phyloP scores from a whole-genome alignment of 1,140 invertebrate species.

The Carcinoscorpius rotundicauda region DNA sequence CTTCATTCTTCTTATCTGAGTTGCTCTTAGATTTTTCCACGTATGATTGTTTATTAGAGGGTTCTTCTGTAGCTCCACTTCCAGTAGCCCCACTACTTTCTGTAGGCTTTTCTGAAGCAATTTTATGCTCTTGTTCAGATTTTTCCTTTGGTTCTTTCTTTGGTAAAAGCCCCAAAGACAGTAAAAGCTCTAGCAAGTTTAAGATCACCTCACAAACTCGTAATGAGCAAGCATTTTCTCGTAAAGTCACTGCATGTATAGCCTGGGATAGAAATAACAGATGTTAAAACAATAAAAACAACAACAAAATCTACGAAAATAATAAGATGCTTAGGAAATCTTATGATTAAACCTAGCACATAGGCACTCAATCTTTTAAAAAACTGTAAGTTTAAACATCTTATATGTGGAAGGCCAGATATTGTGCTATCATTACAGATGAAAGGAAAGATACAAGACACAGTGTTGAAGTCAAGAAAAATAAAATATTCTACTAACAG shows the following conservation, averaged over 20 bases:
- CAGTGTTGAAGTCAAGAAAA: no score
- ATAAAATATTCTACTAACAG: no score
- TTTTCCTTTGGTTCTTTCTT: conserved; percentile 20
- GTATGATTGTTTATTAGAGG: background rate
- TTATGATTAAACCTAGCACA: background rate
- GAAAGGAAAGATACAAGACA: no score
- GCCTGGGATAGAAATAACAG: conserved; percentile 44
- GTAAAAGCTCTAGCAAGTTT: conserved; percentile 72
- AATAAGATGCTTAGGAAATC: background rate
- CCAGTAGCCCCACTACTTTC: background rate
- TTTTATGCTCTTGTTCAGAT: conserved; percentile 11
- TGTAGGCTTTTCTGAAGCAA: no score
- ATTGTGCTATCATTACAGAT: no score
- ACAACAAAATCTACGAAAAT: background rate
- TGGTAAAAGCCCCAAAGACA: conserved; percentile 65
- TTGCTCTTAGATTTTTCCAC: conserved; percentile 10
- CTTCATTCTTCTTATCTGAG: conserved; percentile 20
- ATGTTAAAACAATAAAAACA: background rate
- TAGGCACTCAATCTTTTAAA: no score
- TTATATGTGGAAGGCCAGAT: no score
- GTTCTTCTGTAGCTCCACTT: background rate
- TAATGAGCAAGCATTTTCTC: conserved; percentile 58
- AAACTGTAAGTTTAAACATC: no score
- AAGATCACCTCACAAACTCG: conserved; percentile 79
- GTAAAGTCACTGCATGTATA: conserved; percentile 66